Evolutionary conservation across 2,113 vertebrate species (phyloP).

Genomic region (Tinamus guttatus): DNA sequence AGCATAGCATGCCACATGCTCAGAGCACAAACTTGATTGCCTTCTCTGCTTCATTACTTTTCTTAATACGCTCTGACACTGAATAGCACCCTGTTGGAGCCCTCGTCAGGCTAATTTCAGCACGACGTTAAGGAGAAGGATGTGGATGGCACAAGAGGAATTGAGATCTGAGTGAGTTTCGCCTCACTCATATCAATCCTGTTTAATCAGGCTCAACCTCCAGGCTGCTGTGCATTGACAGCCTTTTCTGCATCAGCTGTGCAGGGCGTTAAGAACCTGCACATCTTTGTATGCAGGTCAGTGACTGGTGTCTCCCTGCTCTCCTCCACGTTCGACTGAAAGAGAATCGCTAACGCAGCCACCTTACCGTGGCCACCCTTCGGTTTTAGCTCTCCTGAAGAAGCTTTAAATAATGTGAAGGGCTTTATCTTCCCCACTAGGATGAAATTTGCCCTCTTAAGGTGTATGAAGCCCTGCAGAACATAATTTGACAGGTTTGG

Average conservation of each 20-base stretch:
- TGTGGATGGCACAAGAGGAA: slow-evolving; percentile 29
- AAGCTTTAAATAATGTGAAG: neutral
- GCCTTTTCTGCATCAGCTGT: neutral
- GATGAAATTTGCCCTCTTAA: neutral
- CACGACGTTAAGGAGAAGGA: slow-evolving; percentile 37
- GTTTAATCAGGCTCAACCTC: slow-evolving; percentile 36
- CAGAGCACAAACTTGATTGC: slow-evolving; percentile 48
- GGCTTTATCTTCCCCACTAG: neutral
- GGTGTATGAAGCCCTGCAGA: neutral
- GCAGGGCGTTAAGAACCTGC: neutral
- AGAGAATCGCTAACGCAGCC: neutral
- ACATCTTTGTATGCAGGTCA: neutral
- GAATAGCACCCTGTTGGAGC: slow-evolving; percentile 39
- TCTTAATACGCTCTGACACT: slow-evolving; percentile 50
- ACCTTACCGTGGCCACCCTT: neutral
- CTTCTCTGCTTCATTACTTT: slow-evolving; percentile 58
- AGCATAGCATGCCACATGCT: slow-evolving; percentile 35
- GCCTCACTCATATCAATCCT: slow-evolving; percentile 46
- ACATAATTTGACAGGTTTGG: neutral
- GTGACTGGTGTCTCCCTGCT: neutral
- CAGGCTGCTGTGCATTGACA: slow-evolving; percentile 17
- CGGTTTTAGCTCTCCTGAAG: neutral
- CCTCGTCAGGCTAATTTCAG: slow-evolving; percentile 49
- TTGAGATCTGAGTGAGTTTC: slow-evolving; percentile 25
- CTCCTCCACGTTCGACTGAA: neutral